phyloP scores from a whole-genome alignment of 2,113 vertebrate species.

The Prunella fulvescens region DNA sequence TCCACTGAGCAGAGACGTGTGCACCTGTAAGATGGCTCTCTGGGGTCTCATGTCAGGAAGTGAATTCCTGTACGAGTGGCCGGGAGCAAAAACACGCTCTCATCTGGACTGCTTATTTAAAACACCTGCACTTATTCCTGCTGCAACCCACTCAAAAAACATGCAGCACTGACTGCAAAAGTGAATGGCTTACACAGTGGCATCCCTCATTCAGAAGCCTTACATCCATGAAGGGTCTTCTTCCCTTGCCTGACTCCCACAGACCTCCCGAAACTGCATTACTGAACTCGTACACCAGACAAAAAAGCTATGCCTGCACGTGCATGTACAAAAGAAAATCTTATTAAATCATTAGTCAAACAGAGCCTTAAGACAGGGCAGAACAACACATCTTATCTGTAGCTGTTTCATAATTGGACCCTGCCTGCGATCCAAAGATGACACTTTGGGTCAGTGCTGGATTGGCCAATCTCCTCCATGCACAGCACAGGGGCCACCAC shows the following conservation, averaged over 20 bases:
- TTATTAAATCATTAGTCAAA: neutral
- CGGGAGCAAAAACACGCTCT: neutral
- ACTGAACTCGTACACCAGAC: neutral
- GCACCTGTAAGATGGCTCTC: neutral
- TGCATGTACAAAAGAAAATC: neutral
- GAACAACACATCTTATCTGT: neutral
- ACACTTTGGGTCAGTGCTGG: neutral
- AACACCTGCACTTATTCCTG: neutral
- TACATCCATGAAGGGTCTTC: neutral
- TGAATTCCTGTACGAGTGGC: neutral
- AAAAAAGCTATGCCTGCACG: neutral
- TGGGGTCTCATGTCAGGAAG: neutral
- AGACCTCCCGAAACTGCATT: neutral
- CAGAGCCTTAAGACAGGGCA: neutral
- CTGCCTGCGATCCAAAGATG: neutral
- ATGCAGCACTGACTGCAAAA: neutral
- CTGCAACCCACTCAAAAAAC: neutral
- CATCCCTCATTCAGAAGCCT: neutral
- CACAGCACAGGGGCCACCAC: neutral
- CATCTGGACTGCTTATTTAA: neutral
- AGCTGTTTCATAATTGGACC: neutral
- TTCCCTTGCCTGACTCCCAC: neutral
- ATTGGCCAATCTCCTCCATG: neutral
- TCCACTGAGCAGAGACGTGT: neutral
- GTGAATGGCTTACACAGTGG: neutral